A percentile compares a stretch with the other conserved stretches of the same genome.
phyloP scores from a whole-genome alignment of 1,140 invertebrate species.

The Eupeodes corollae region DNA sequence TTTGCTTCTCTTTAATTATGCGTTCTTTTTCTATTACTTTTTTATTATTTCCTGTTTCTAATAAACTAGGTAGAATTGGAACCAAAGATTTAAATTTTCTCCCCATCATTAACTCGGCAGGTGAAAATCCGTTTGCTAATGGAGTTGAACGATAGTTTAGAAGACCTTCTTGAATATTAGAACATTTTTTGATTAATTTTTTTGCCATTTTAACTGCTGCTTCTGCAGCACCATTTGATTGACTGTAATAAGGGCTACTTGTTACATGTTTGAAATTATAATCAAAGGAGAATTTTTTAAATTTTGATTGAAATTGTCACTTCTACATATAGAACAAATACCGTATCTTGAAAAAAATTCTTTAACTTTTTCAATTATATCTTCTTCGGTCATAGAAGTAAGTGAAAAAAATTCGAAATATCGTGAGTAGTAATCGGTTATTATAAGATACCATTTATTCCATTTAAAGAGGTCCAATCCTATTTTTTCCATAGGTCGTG shows the following conservation, averaged over 20 bases:
- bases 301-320: neutral
- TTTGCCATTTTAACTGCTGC: neutral
- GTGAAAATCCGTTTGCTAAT: neutral
- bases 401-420: constrained; percentile 16
- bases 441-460: constrained; percentile 16
- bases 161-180: neutral
- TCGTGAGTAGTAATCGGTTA: constrained; percentile 19
- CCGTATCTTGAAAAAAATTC: neutral
- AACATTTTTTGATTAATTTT: neutral
- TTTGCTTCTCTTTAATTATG: too few relatives aligned
- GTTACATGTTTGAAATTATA: too few relatives aligned
- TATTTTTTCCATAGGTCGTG: constrained; percentile 20
- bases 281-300: too few relatives aligned
- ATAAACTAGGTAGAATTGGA: neutral
- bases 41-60: neutral
- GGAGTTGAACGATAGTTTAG: constrained; percentile 1
- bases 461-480: constrained; percentile 18
- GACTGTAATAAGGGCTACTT: neutral
- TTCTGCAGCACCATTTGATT: neutral
- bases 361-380: constrained; percentile 6
- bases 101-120: constrained; percentile 1
- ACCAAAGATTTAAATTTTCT: constrained; percentile 1
- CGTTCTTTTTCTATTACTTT: too few relatives aligned
- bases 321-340: neutral
- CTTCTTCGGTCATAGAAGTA: too few relatives aligned